These are phyloP conservation scores for Merluccius polli DNA, from an alignment of 2,797 vertebrate species.

Conservation along the genomic window DNA sequence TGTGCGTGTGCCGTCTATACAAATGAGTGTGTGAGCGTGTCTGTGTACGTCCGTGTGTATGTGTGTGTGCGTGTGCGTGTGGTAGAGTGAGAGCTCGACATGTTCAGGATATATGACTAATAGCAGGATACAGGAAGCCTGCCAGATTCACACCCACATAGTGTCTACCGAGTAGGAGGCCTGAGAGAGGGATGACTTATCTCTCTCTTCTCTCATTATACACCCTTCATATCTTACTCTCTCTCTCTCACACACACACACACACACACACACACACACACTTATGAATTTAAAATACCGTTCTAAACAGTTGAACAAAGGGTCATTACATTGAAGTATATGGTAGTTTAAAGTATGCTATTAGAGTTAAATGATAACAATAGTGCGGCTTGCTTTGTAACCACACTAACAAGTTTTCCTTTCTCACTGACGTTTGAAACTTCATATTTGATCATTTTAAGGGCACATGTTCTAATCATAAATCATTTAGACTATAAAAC, in stretches of 20 bases:
- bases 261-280: conserved; percentile 11
- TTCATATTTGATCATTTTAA: no score
- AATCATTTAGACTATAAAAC: no score
- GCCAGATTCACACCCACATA: conserved; percentile 59
- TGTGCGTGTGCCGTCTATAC: not conserved
- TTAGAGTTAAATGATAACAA: no score
- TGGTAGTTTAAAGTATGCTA: no score
- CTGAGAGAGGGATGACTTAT: conserved; percentile 48
- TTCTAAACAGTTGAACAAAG: no score
- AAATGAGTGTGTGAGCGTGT: conserved; percentile 9
- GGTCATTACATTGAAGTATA: no score
- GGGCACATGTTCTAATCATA: no score
- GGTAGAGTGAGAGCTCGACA: conserved; percentile 36
- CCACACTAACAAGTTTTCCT: no score
- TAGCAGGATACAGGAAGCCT: conserved; percentile 51
- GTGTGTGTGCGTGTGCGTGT: conserved; percentile 27
- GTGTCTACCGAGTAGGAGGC: conserved; percentile 60
- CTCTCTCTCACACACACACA: conserved; percentile 14
- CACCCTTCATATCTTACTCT: not conserved
- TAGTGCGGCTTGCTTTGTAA: no score
- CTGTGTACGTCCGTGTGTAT: conserved; percentile 9
- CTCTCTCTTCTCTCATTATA: not conserved
- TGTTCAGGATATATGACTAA: conserved; percentile 64
- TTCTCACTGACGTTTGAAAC: no score
- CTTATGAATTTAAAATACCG: no score